Base-by-base conservation (phyloP, 2,888 invertebrate species). In the Podotricha telesiphe region DNA sequence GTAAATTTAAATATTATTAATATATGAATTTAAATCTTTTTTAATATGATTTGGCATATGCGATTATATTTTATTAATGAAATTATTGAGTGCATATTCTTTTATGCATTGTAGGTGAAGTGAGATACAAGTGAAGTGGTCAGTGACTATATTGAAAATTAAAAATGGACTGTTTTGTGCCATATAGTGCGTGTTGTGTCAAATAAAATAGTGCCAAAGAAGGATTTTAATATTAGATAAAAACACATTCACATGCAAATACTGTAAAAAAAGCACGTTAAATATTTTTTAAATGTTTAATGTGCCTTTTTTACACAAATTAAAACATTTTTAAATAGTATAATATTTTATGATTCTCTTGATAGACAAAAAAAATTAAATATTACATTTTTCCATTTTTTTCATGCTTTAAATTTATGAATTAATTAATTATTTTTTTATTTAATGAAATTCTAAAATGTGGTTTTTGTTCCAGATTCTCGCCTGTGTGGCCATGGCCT, bases 401-500 rank as follows among this genome's bases (percentile, higher is more conserved):
- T 28, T 28, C 37, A 37, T 37, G 3, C 7, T 8, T 37, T 37
- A 37, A 1, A 7, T 37, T 37, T 8, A 37, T 37, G 5, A 8
- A 37, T 37, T 37, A 37, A 37, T 10, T 37, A 8, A 4, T 37
- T 37, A 8, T 37, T 8, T 1, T 8, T 10, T 37, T 55, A 13
- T 34, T 37, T 34, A 11, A 34, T 7, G 59, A 68, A 58, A 37
- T 66, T 45, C 45, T 37, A 75, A 66, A n/a, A 79, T 66, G 45
- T 72, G 83, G 77, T 81, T 85, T 56, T 74, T 45, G 28, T 86
- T 86, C 22, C 82, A 93, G 93, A 82, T 93, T 82, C 86, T 93
- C 78, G 92, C 92, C 84, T 90, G 88, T 74, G 89, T 91, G 88
- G 91, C 91, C 77, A 70, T 91, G 79, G 92, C 88, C 67, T 87